Evolutionary conservation across 2,797 vertebrate species (phyloP), one percentile per base, ranked within the genome.

Genomic region (Lepidocolaptes lacrymiger): DNA sequence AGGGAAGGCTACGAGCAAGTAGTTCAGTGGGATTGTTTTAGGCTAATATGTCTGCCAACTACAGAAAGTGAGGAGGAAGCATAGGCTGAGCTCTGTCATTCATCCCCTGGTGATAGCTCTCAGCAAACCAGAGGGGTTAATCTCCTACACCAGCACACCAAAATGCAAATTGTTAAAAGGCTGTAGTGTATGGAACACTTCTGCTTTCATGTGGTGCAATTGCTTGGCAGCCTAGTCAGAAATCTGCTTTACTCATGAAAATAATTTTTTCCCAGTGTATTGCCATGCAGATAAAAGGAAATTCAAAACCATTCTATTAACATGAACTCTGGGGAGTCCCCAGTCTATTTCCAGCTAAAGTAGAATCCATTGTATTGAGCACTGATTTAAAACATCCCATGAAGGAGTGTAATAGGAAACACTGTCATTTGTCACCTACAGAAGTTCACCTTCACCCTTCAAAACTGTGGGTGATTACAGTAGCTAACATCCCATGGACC

Each of bases 231-330:
- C 49, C 49, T 37, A 54, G 39, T 46, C 64, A 93, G 24, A 88
- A 91, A 88, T 91, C 73, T 95, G 73, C 43, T 74, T 84, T 76
- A 54, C 73, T 95, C 58, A 41, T 18, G 30, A 95, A 85, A 93
- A 76, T 82, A 2, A 49, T 72, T 77, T 82, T 81, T 52, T 36
- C 52, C 23, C 34, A 30, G 16, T 75, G 55, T 86, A 86, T 28
- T 88, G 69, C 79, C 58, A 55, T 34, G 76, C 36, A 90, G 83
- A 86, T 91, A 86, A 89, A 95, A 94, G 84, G 58, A 80, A 84
- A 84, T 81, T 72, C 76, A 93, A 78, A 93, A 15, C 54, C 55
- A 52, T 76, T 80, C 85, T 78, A 77, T 84, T 86, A 81, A 75
- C 44, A 30, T 55, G 91, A 83, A 66, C 73, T 85, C 79, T 73